Base-by-base conservation (phyloP, 2,888 invertebrate genomes). In the Scaptomyza cyrtandrae region DNA sequence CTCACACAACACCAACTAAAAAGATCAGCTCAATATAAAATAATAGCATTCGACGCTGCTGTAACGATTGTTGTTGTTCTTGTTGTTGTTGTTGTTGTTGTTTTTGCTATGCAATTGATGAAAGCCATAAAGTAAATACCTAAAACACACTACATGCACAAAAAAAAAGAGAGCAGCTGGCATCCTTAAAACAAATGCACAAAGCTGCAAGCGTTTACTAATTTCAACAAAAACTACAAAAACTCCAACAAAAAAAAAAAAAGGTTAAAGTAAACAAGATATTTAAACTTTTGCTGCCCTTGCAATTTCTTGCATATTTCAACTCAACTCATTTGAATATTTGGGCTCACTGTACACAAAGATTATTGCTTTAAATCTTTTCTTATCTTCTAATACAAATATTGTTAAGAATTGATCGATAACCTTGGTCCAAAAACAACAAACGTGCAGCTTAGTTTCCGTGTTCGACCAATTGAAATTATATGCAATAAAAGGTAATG, bases 121-220 rank as follows among this genome's bases (percentile, higher is more conserved):
- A 66, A 74, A 78, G 58, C 73, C 62, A 77, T 77, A 77, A 77
- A 78, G 75, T 78, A 75, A 75, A 75, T 75, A 77, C 73, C 78
- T 45, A 72, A 77, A 72, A 60, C 37, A 65, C 72, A 43, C 14
- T 14, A 19, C 45, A n/a, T 16, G 35, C 35, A 43, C 49, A 31
- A 6, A 31, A 6, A 9, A 45, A 24, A 24, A 37, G 43, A 46
- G 14, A 6, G 29, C 50, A 39, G 29, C 39, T 37, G 43, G 19
- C 39, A 39, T 39, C 14, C 39, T 39, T n/a, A 39, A 48, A 66
- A 46, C 29, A 35, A 52, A 39, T 43, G 35, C 43, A 19, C 45
- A 49, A 33, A 13, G 41, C 63, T 60, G 68, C 60, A 43, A 43
- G 68, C 59, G n/a, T 27, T 48, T 52, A 69, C 37, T 59, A 56